phyloP scores from a whole-genome alignment of 1,140 invertebrate genomes.

The Pseudobourletiella spinata region DNA sequence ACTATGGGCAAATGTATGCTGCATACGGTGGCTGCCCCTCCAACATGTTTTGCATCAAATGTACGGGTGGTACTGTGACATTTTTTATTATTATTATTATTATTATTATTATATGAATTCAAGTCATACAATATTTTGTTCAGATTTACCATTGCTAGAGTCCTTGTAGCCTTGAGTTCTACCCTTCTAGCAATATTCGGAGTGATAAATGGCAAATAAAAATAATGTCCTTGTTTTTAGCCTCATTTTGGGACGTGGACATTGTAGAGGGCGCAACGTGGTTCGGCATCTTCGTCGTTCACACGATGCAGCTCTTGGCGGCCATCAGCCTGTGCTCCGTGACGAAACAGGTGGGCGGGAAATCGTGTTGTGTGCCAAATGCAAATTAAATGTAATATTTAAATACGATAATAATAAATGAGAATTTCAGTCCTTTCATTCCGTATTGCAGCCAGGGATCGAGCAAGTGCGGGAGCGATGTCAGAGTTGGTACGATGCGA shows the following conservation, averaged over 20 bases:
- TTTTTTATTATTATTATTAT: neutral
- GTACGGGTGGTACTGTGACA: neutral
- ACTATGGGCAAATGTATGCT: conserved; percentile 3
- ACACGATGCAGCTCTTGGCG: neutral
- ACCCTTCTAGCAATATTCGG: too few species aligned
- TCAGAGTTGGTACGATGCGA: neutral
- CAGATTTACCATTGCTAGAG: neutral
- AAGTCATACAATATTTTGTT: neutral
- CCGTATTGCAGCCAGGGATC: neutral
- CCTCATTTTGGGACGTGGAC: neutral
- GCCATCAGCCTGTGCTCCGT: neutral
- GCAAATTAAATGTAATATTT: neutral
- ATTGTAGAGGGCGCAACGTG: neutral
- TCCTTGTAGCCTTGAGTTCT: too few species aligned
- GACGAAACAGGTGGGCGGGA: neutral
- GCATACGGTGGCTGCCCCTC: neutral
- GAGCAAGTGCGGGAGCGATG: neutral
- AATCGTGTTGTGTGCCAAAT: too few species aligned
- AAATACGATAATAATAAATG: neutral
- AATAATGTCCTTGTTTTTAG: neutral
- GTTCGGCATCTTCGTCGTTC: conserved; percentile 10
- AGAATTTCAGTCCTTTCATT: neutral
- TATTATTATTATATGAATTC: neutral
- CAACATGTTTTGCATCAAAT: neutral
- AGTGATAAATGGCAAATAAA: too few species aligned